Conservation (phyloP, 2,113 vertebrate species). For the Prunella fulvescens region DNA sequence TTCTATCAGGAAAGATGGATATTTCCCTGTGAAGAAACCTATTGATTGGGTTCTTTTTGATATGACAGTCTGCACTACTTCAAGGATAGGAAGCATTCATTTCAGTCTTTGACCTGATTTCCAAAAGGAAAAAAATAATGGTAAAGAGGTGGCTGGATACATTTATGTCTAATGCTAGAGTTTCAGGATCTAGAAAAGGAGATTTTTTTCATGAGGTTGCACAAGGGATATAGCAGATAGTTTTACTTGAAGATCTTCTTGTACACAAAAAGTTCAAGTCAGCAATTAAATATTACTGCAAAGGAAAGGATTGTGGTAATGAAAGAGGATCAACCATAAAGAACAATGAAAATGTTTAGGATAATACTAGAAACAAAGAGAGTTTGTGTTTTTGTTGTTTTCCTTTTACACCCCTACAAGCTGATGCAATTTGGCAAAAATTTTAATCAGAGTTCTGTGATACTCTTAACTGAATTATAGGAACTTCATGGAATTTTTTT, state of each 20-base stretch:
- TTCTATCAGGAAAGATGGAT: not conserved
- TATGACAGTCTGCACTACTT: not conserved
- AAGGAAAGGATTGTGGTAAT: not conserved
- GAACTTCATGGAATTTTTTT: not conserved
- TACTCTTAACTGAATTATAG: not conserved
- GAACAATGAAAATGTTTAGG: not conserved
- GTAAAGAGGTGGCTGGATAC: not conserved
- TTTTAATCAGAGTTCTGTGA: not conserved
- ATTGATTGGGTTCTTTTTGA: not conserved
- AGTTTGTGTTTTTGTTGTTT: not conserved
- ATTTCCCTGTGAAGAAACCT: not conserved
- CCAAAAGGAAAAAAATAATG: not conserved
- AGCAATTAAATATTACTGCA: not conserved
- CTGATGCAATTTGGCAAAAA: not conserved
- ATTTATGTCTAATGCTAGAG: not conserved
- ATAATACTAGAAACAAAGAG: not conserved
- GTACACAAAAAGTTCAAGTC: not conserved
- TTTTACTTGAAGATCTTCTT: not conserved
- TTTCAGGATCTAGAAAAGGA: not conserved
- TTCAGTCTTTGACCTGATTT: not conserved
- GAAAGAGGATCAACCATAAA: not conserved
- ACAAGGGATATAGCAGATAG: not conserved
- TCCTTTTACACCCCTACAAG: not conserved
- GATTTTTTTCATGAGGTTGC: not conserved
- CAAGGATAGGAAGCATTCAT: not conserved